A percentile compares a stretch with the other conserved stretches of the same genome.
phyloP scores from a whole-genome alignment of 2,113 vertebrate species.

The Platycercus adscitus region DNA sequence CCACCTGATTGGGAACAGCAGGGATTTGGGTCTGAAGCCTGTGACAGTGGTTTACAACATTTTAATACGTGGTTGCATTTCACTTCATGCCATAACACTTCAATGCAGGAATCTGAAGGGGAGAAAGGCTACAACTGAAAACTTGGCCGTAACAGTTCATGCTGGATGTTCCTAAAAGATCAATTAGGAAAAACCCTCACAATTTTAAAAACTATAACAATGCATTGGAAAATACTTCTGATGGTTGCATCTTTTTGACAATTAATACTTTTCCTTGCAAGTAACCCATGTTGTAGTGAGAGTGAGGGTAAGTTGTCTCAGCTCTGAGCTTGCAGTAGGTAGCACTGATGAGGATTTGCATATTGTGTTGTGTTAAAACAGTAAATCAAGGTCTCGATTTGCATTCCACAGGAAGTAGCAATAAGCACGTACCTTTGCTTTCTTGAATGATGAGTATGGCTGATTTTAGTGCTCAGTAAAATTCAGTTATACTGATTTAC shows the following conservation, averaged over 20 bases:
- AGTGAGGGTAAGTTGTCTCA: background rate
- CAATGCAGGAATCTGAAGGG: background rate
- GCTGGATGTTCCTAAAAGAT: slow-evolving; percentile 58
- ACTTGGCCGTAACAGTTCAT: background rate
- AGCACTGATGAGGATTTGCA: background rate
- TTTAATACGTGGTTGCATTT: background rate
- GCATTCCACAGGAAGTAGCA: background rate
- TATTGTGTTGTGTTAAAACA: rapidly evolving
- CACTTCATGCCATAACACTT: background rate
- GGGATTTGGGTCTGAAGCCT: background rate
- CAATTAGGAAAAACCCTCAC: background rate
- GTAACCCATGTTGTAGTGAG: background rate
- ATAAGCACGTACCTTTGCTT: background rate
- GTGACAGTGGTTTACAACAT: background rate
- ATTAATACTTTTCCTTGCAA: background rate
- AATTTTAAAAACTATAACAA: background rate
- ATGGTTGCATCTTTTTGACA: background rate
- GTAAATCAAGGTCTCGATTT: background rate
- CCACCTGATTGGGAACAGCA: background rate
- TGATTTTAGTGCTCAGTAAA: background rate
- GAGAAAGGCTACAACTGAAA: background rate
- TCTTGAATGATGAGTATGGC: background rate
- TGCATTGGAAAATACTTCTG: background rate
- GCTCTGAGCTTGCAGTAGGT: background rate
- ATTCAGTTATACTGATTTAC: background rate